Percentiles rank a stretch among this genome's conserved stretches.
Evolutionary conservation across 2,888 invertebrate genomes (phyloP).

Genomic region (Camponotus fellah): DNA sequence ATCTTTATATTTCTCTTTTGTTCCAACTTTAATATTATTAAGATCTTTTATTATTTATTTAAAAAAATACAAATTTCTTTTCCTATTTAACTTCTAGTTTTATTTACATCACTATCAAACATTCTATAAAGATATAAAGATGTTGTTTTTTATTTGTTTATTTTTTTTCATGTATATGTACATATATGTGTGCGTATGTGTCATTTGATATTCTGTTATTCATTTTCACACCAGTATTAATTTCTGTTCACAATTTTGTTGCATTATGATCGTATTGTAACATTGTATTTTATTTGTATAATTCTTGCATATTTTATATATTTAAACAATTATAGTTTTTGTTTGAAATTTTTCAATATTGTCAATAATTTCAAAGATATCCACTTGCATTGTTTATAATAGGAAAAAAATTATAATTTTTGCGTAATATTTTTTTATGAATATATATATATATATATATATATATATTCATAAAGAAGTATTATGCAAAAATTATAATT

Average conservation of each 20-base stretch:
- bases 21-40: neutral
- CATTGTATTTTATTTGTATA: neutral
- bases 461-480: no score
- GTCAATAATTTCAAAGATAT: neutral
- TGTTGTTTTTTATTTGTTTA: neutral
- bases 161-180: no score
- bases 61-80: constrained; percentile 16
- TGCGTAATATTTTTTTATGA: neutral
- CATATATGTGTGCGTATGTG: neutral
- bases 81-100: neutral
- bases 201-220: neutral
- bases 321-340: neutral
- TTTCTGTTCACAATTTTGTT: constrained; percentile 1
- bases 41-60: neutral
- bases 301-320: neutral
- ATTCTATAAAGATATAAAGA: constrained; percentile 21
- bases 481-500: no score
- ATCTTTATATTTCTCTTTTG: neutral
- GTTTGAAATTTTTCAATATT: neutral
- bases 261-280: neutral
- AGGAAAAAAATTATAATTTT: neutral
- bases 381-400: neutral
- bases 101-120: neutral
- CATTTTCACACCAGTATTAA: neutral
- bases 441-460: neutral